A percentile compares a stretch with the other conserved stretches of the same genome.
These are phyloP conservation scores for Rotaria sp. DNA, from an alignment of 2,888 invertebrate genomes.

Conservation along the genomic window DNA sequence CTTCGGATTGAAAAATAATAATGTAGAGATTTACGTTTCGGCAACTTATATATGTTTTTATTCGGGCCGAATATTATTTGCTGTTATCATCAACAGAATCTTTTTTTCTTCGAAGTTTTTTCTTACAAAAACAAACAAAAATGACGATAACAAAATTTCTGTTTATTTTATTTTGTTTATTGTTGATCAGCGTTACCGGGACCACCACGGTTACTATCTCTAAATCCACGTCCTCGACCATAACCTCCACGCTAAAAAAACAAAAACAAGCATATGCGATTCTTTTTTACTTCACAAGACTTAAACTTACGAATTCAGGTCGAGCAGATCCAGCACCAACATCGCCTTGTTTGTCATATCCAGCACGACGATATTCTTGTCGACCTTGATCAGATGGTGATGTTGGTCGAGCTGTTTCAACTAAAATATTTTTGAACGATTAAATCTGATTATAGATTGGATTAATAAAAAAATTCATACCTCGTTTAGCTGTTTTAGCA, in stretches of 20 bases:
- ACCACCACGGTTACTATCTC: slow-evolving; percentile 10
- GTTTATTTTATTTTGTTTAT: not conserved
- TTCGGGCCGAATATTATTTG: not conserved
- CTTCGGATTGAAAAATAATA: not conserved
- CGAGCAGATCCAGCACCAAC: slow-evolving; percentile 77
- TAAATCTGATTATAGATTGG: not conserved
- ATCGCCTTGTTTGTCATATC: slow-evolving; percentile 83
- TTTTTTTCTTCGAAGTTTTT: not conserved
- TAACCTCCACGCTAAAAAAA: slow-evolving; percentile 38
- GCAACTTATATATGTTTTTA: not conserved
- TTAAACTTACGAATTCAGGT: slow-evolving; percentile 68
- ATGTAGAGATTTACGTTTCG: not conserved
- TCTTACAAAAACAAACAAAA: slow-evolving; percentile 1
- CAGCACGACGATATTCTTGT: slow-evolving; percentile 51
- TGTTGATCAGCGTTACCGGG: slow-evolving; percentile 21
- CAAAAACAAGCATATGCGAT: not conserved
- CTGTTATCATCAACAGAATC: not conserved
- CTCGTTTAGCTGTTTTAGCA: slow-evolving; percentile 45
- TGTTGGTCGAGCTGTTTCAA: slow-evolving; percentile 33
- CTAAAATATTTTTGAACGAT: not conserved
- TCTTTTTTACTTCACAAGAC: not conserved
- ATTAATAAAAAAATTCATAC: not conserved
- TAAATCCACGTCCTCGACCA: slow-evolving; percentile 33
- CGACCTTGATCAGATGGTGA: slow-evolving; percentile 46
- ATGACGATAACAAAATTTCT: not conserved